phyloP scores from a whole-genome alignment of 2,113 vertebrate genomes.

The Anas platyrhynchos region DNA sequence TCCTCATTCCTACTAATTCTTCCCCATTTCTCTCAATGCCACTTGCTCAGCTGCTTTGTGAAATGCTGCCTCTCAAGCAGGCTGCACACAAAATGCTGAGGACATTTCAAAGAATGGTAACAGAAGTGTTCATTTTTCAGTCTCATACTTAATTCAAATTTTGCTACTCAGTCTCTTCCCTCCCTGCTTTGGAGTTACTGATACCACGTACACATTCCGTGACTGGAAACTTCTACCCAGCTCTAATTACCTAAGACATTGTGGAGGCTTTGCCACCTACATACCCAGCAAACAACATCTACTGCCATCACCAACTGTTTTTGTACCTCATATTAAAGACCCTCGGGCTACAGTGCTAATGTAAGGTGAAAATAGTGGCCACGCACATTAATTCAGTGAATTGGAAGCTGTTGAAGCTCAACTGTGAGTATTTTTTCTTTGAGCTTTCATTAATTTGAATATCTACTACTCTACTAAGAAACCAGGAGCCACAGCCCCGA shows the following conservation, averaged over 20 bases:
- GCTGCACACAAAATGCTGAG: background rate
- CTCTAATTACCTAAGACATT: background rate
- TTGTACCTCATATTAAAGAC: background rate
- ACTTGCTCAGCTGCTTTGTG: background rate
- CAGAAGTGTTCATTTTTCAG: background rate
- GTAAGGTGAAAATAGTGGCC: background rate
- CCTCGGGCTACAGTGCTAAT: background rate
- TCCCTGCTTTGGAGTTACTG: background rate
- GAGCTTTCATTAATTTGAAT: background rate
- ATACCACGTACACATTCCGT: fast-evolving
- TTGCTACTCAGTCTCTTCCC: background rate
- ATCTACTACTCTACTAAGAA: background rate
- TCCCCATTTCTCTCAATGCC: background rate
- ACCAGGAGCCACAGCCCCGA: background rate
- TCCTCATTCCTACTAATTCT: background rate
- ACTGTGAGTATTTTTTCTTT: background rate
- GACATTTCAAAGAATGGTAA: background rate
- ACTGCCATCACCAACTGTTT: background rate
- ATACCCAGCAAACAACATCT: background rate
- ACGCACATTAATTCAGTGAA: background rate
- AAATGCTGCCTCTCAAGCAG: background rate
- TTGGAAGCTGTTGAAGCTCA: background rate
- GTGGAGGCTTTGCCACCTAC: background rate
- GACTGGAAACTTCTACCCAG: background rate
- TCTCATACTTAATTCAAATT: background rate